Conservation (phyloP, 2,113 vertebrate species). For the Cricetomys ansorgei region DNA sequence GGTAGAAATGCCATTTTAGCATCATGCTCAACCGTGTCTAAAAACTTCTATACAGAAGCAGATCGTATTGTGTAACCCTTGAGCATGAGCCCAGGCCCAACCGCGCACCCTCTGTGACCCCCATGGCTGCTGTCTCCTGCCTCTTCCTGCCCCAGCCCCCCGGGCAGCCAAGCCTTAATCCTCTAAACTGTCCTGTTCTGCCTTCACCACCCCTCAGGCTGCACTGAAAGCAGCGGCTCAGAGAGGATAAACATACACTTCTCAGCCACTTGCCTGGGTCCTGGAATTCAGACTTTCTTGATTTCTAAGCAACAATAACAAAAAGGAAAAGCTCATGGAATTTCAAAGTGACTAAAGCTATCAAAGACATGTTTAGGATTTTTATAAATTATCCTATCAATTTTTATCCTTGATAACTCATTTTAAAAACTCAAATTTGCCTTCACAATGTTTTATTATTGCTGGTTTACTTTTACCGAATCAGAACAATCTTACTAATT, state of each 20-base stretch:
- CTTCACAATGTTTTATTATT: conserved; percentile 24
- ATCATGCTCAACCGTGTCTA: not conserved
- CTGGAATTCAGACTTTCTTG: not conserved
- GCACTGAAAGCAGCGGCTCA: not conserved
- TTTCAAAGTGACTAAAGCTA: not conserved
- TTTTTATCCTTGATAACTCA: not conserved
- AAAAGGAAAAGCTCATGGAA: conserved; percentile 1
- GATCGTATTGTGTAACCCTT: not conserved
- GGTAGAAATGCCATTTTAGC: conserved; percentile 47
- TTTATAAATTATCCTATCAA: conserved; percentile 10
- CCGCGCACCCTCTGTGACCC: not conserved
- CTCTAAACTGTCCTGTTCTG: not conserved
- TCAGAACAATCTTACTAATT: conserved; percentile 24
- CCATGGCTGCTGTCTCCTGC: not conserved
- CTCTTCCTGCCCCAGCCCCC: not conserved
- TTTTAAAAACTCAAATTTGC: conserved; percentile 12
- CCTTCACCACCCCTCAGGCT: not conserved
- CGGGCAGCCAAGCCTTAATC: not conserved
- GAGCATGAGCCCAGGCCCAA: not conserved
- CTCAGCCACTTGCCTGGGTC: not conserved
- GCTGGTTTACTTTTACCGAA: not conserved
- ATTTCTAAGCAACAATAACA: not conserved
- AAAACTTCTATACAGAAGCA: not conserved
- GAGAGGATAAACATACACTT: not conserved
- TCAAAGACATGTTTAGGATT: not conserved